Evolutionary conservation across 2,888 invertebrate species (phyloP).

Genomic region (Pristionchus japonicus): DNA sequence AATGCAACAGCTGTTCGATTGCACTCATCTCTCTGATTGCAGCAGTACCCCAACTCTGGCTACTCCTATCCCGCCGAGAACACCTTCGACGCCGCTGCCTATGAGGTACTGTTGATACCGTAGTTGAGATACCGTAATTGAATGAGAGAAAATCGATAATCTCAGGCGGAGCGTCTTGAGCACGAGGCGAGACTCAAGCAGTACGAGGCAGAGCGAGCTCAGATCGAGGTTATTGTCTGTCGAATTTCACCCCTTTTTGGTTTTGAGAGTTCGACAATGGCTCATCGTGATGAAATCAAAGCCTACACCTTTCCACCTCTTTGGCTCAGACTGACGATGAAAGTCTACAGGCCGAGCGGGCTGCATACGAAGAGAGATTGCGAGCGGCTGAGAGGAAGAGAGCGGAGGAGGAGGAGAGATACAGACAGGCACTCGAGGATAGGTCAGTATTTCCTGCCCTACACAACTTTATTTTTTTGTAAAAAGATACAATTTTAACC

Average conservation of each 20-base stretch:
- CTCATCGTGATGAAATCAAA: not conserved
- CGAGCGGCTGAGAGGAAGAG: not conserved
- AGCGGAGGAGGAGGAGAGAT: slow-evolving; percentile 21
- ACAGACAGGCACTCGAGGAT: slow-evolving; percentile 3
- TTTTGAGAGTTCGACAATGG: not conserved
- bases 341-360: slow-evolving; percentile 18
- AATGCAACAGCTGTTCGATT: not conserved
- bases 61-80: not conserved
- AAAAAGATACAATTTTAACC: no score
- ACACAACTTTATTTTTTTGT: no score
- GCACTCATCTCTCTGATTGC: not conserved
- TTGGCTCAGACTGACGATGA: not conserved
- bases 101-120: not conserved
- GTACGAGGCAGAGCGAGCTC: not conserved
- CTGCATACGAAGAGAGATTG: slow-evolving; percentile 13
- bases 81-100: not conserved
- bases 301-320: not conserved
- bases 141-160: not conserved
- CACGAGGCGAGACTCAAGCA: not conserved
- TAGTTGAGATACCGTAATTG: not conserved
- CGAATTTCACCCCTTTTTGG: not conserved
- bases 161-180: not conserved
- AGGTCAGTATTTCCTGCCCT: not conserved
- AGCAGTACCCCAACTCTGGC: slow-evolving; percentile 13
- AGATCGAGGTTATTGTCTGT: not conserved